Evolutionary conservation across 2,888 invertebrate genomes (phyloP), one percentile per base, ranked within the genome.

Genomic region (Hirtodrosophila histrioides): DNA sequence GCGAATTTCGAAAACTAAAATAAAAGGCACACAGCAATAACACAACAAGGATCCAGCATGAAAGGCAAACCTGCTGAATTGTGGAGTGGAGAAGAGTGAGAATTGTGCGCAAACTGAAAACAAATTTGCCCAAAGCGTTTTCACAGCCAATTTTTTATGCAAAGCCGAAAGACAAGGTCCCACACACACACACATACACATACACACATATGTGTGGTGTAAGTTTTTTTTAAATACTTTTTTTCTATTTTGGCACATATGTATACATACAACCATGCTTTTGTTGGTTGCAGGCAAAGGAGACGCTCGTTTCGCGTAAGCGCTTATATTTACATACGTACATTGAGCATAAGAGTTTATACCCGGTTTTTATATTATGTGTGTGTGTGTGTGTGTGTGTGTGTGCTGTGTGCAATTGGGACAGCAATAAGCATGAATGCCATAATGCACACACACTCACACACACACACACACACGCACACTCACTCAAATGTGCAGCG

Each of bases 131-230:
- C 85, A 80, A 88, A 86, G 82, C 82, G 69, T 84, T 82, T 82
- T 88, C 82, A 84, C 87, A 82, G 88, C 88, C 88, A 88, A 88
- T 88, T 88, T 88, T 86, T 68, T 88, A 88, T 84, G 81, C 70
- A 86, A 86, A 82, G 66, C 66, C 64, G 80, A 88, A 31, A 77
- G 85, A 84, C 88, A 84, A 72, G 88, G 68, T 36, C 53, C 56
- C 64, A 53, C 69, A 62, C n/a, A 50, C 9, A 23, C 6, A 35
- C 27, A 36, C 12, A 12, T 11, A 24, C 35, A 53, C 75, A 63
- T n/a, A 46, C 9, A 23, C 7, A 36, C 27, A 37, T 9, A n/a
- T 49, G 4, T 67, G 46, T 44, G 56, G 60, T 61, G 63, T 61
- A 56, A 68, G 45, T 64, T 63, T 55, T 68, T 24, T n/a, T 35